Percentiles rank a stretch among this genome's conserved stretches.
phyloP scores from a whole-genome alignment of 2,113 vertebrate genomes.

The Nesoenas mayeri region DNA sequence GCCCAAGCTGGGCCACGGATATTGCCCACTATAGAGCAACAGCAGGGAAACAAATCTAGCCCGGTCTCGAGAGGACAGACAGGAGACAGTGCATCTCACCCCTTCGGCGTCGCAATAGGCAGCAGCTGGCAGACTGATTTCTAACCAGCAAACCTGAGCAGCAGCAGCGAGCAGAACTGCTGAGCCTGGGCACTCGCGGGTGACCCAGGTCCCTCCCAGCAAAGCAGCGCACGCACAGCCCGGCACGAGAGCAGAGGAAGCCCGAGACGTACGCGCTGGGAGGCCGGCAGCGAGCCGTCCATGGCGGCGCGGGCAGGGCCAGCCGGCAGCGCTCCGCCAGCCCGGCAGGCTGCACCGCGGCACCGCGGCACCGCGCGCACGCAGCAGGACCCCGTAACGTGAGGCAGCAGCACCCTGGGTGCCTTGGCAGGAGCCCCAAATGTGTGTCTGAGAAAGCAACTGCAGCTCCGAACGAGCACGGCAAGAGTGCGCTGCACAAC shows the following conservation, averaged over 20 bases:
- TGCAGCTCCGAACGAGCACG: slow-evolving; percentile 59
- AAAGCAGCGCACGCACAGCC: not conserved
- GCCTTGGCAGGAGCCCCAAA: slow-evolving; percentile 66
- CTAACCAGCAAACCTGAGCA: not conserved
- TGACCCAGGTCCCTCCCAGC: not conserved
- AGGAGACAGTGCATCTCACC: not conserved
- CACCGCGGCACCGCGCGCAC: slow-evolving; percentile 37
- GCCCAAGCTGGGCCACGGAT: not conserved
- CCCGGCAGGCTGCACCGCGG: slow-evolving; percentile 46
- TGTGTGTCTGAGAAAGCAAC: slow-evolving; percentile 68
- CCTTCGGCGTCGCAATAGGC: accelerated
- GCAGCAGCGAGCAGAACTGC: not conserved
- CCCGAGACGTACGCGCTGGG: slow-evolving; percentile 51
- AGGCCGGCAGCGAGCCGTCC: slow-evolving; percentile 59
- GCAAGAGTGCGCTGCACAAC: slow-evolving; percentile 34
- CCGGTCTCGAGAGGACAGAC: not conserved
- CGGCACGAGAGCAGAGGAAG: not conserved
- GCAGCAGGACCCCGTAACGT: slow-evolving; percentile 72
- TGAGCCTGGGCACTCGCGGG: not conserved
- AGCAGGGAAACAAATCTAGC: not conserved
- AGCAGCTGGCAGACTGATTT: not conserved
- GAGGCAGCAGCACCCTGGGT: slow-evolving; percentile 57
- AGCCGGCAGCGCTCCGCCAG: not conserved
- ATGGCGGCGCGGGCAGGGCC: not conserved
- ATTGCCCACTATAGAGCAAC: not conserved